Base-by-base conservation (phyloP, 1,140 invertebrate genomes). In the Drosophila sechellia region DNA sequence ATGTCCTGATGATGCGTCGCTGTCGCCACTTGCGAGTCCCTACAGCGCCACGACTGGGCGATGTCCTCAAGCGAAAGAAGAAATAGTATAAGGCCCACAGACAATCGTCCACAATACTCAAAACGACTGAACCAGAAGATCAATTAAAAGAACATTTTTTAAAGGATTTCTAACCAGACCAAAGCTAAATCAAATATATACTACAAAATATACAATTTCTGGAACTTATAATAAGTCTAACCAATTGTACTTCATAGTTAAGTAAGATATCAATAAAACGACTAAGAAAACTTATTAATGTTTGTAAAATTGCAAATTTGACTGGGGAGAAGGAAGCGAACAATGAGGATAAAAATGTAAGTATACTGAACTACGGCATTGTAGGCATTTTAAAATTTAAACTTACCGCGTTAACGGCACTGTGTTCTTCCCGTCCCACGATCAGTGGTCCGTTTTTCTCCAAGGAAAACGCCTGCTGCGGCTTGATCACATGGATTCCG, bases 1-100 rank as follows among this genome's bases (percentile, higher is more conserved):
- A 96, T 75, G 80, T 92, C 17, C 60, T 92, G 31, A 92, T 95
- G 53, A 94, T 96, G 60, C 93, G 95, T 56, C 94, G 95, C 55
- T 96, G 96, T 93, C 93, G 94, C 56, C 90, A 91, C 49, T 75
- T 91, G 57, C 75, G 90, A 46, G 90, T 91, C 22, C 90, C 90
- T 1, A 91, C 86, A 45, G 86, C 90, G 31, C 90, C 90, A 13
- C 81, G 90, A 31, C 75, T 87, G 17, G 90, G 90, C 13, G 90
- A 91, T 79, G 86, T 87, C 8, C 65, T 90, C 8, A 90, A 85
- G 48, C 85, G 84, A 20, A 89, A 89, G 52, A 73, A 70, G 49
- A 87, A 87, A 81, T 85, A 89, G 79, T 84, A 71, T 68, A n/a
- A 35, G 71, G 55, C 58, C 55, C 43, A 52, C 15, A 35, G 57